A percentile compares a stretch with the other conserved stretches of the same genome.
phyloP scores from a whole-genome alignment of 2,797 vertebrate genomes.

The Lepilemur septentrionalis region DNA sequence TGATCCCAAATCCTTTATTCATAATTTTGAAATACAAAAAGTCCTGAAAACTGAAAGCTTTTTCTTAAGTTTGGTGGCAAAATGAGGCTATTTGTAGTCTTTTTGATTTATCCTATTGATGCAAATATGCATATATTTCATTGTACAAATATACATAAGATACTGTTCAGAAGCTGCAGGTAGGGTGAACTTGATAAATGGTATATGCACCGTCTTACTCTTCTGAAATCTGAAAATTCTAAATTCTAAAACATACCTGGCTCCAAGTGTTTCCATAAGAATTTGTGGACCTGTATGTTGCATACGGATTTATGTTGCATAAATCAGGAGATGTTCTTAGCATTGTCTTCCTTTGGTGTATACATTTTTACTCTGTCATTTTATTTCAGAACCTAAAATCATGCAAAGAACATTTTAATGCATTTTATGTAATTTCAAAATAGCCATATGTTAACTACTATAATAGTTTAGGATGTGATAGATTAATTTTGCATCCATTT shows the following conservation, averaged over 20 bases:
- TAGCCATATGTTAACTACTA: not conserved
- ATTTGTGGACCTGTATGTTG: not conserved
- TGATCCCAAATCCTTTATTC: not conserved
- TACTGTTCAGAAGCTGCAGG: not conserved
- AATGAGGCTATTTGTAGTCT: not conserved
- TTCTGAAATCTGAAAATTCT: not conserved
- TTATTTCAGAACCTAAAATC: not conserved
- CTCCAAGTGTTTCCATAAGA: not conserved
- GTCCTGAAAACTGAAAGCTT: not conserved
- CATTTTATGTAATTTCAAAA: conserved; percentile 32
- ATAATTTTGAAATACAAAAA: conserved; percentile 32
- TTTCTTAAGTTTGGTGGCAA: not conserved
- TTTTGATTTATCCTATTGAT: not conserved
- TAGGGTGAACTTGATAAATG: conserved; percentile 5
- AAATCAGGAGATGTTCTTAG: not conserved
- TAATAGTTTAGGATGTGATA: conserved; percentile 3
- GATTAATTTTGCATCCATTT: conserved; percentile 34
- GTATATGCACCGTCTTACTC: not conserved
- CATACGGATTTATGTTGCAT: not conserved
- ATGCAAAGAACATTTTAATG: not conserved
- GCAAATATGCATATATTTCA: not conserved
- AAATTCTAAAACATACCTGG: not conserved
- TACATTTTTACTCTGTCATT: not conserved
- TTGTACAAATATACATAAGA: not conserved
- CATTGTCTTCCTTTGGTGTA: not conserved